Percentiles rank a stretch among this genome's conserved stretches.
Evolutionary conservation across 1,140 invertebrate species (phyloP).

Genomic region (Araneus ventricosus): DNA sequence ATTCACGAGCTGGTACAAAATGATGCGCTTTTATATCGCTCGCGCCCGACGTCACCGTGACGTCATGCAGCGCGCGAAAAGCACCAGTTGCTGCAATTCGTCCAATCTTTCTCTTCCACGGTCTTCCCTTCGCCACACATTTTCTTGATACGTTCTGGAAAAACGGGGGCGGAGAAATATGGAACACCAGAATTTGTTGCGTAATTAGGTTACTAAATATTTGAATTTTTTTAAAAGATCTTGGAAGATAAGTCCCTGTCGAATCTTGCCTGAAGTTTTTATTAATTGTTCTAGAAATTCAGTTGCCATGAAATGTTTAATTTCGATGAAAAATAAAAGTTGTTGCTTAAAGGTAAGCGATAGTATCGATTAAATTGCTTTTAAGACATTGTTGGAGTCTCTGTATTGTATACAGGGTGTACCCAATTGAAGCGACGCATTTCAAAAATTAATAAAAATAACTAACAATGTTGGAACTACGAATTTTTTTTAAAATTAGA

Average conservation of each 20-base stretch:
- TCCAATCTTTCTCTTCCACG: constrained; percentile 54
- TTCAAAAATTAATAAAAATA: too few relatives aligned
- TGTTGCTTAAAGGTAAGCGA: too few relatives aligned
- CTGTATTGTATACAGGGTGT: too few relatives aligned
- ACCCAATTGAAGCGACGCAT: too few relatives aligned
- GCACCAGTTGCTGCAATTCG: constrained; percentile 73
- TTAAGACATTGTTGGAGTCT: too few relatives aligned
- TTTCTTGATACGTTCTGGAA: constrained; percentile 3
- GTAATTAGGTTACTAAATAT: neutral
- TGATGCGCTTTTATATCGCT: constrained; percentile 60
- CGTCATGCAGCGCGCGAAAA: constrained; percentile 69
- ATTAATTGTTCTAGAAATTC: too few relatives aligned
- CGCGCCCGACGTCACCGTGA: constrained; percentile 49
- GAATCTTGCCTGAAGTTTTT: too few relatives aligned
- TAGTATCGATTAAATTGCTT: too few relatives aligned
- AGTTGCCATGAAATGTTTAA: too few relatives aligned
- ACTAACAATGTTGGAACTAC: too few relatives aligned
- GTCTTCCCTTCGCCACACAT: neutral
- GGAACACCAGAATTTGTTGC: neutral
- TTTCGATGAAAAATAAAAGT: too few relatives aligned
- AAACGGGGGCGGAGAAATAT: neutral
- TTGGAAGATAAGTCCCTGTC: neutral
- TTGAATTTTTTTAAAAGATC: neutral
- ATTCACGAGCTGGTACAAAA: constrained; percentile 48
- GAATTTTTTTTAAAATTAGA: too few relatives aligned